Percentiles rank a stretch among this genome's conserved stretches.
These are phyloP conservation scores for Ranitomeya imitator DNA, from an alignment of 2,113 vertebrate species.

Conservation along the genomic window DNA sequence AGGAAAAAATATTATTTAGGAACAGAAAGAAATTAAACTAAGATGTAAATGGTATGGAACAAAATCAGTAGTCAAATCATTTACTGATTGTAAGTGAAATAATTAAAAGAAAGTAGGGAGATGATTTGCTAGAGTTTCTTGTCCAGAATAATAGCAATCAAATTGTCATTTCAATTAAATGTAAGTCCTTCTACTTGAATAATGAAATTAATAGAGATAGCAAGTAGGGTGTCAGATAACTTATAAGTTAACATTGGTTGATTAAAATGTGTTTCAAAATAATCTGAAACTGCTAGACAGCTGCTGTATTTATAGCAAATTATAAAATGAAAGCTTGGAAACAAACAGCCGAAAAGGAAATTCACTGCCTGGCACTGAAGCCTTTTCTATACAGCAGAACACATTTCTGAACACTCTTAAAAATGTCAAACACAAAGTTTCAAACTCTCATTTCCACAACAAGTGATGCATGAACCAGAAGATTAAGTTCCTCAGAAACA, in stretches of 20 bases:
- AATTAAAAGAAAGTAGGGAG: background rate
- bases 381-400: background rate
- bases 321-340: background rate
- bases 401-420: slow-evolving; percentile 24
- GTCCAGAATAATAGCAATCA: background rate
- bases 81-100: background rate
- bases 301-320: slow-evolving; percentile 1
- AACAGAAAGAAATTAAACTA: background rate
- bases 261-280: slow-evolving; percentile 12
- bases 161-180: slow-evolving; percentile 5
- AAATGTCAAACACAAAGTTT: slow-evolving; percentile 41
- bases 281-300: background rate
- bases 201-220: slow-evolving; percentile 12
- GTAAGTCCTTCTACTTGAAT: background rate
- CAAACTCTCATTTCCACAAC: slow-evolving; percentile 41
- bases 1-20: too few relatives aligned
- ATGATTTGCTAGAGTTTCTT: background rate
- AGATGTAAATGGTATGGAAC: background rate
- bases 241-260: background rate
- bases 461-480: slow-evolving; percentile 46
- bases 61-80: background rate
- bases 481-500: slow-evolving; percentile 22
- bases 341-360: background rate
- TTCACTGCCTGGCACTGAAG: background rate
- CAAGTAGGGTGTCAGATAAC: background rate